A percentile compares a stretch with the other conserved stretches of the same genome.
These are phyloP conservation scores for Drosophila mettleri DNA, from an alignment of 2,888 invertebrate genomes.

Conservation along the genomic window DNA sequence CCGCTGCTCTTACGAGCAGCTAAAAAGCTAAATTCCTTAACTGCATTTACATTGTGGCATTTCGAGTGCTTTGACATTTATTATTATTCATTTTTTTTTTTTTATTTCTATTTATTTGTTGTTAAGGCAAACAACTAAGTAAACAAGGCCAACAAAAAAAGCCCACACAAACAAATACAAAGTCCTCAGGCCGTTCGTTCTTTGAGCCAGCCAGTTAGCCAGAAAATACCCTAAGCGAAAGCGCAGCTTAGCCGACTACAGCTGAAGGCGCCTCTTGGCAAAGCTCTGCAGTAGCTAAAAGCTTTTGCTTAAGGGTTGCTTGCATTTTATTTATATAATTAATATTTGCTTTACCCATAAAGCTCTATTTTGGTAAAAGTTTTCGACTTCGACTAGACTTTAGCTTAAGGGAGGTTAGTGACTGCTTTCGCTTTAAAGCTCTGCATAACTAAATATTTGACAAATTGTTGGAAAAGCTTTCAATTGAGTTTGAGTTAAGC, in stretches of 20 bases:
- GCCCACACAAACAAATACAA: slow-evolving; percentile 43
- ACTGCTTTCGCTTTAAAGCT: too few species aligned
- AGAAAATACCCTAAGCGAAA: slow-evolving; percentile 13
- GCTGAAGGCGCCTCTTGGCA: too few species aligned
- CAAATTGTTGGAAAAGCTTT: too few species aligned
- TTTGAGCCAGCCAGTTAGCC: slow-evolving; percentile 16
- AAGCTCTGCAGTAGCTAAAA: not conserved
- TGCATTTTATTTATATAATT: not conserved
- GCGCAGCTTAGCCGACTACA: not conserved
- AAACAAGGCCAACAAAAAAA: not conserved
- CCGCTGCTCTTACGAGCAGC: slow-evolving; percentile 10
- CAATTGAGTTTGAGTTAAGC: too few species aligned
- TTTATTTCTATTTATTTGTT: not conserved
- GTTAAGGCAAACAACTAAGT: slow-evolving; percentile 8
- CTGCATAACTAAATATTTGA: too few species aligned
- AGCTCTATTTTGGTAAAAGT: not conserved
- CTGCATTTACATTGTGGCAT: not conserved
- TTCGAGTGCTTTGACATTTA: not conserved
- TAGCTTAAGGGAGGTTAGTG: too few species aligned
- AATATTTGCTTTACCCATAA: not conserved
- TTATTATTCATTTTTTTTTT: not conserved
- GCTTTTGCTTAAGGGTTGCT: not conserved
- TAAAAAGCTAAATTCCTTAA: slow-evolving; percentile 6
- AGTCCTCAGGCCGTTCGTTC: slow-evolving; percentile 32
- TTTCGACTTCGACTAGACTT: too few species aligned